These are phyloP conservation scores for Ramphastos sulfuratus DNA, from an alignment of 2,113 vertebrate genomes.

Conservation along the genomic window DNA sequence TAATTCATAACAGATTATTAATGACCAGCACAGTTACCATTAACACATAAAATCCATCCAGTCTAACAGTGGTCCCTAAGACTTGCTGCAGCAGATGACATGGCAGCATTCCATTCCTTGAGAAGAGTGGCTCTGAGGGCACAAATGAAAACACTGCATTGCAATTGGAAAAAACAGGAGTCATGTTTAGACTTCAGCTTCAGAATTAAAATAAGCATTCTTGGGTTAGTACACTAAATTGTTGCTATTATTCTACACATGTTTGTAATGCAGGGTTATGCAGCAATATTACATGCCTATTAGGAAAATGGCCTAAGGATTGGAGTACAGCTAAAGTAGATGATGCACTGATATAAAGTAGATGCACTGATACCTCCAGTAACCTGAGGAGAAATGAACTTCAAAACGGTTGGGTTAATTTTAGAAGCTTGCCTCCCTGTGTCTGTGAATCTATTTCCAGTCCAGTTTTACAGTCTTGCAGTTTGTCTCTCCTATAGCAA, in stretches of 20 bases:
- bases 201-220: no score
- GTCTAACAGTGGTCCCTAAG: fast-evolving
- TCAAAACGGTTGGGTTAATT: not conserved
- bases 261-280: no score
- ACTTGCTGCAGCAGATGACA: no score
- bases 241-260: no score
- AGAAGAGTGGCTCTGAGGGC: not conserved
- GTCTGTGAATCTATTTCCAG: not conserved
- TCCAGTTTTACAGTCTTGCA: not conserved
- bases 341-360: not conserved
- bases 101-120: not conserved
- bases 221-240: no score
- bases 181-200: no score
- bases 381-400: not conserved
- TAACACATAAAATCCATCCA: not conserved
- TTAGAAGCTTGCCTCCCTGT: not conserved
- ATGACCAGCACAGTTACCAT: not conserved
- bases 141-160: no score
- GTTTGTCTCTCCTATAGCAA: not conserved
- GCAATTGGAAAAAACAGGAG: no score
- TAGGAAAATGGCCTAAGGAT: not conserved
- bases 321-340: not conserved
- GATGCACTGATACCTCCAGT: not conserved
- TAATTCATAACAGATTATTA: no score
- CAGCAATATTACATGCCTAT: no score